Conservation (phyloP, 2,113 vertebrate genomes). For the Gymnogyps californianus region DNA sequence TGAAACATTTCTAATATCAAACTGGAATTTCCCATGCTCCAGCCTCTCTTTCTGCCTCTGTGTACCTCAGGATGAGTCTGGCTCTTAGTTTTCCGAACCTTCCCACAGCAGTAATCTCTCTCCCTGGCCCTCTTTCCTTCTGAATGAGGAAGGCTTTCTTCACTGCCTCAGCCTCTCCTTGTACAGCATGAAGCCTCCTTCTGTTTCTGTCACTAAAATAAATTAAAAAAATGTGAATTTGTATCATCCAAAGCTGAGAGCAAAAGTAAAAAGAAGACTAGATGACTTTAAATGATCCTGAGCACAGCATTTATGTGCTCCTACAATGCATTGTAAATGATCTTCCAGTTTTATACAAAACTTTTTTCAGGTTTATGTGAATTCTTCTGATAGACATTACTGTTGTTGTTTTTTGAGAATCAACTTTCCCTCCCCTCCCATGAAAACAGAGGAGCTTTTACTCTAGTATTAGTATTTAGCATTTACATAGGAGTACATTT, state of each 20-base stretch:
- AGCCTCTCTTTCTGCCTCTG: background rate
- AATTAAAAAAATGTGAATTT: background rate
- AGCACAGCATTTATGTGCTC: background rate
- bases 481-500: background rate
- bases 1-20: background rate
- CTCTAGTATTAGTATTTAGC: background rate
- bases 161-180: background rate
- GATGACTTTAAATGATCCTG: background rate
- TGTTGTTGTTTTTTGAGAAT: background rate
- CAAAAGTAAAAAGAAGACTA: background rate
- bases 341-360: background rate
- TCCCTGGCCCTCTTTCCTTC: background rate
- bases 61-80: background rate
- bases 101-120: background rate
- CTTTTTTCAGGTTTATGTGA: background rate
- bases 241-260: background rate
- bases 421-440: background rate
- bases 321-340: background rate
- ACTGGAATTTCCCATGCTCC: background rate
- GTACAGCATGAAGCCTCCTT: background rate
- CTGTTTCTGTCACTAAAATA: background rate
- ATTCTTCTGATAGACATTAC: background rate
- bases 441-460: background rate
- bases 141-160: background rate
- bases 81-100: background rate